phyloP scores from a whole-genome alignment of 2,888 invertebrate genomes.

The Tuberolachnus salignus region DNA sequence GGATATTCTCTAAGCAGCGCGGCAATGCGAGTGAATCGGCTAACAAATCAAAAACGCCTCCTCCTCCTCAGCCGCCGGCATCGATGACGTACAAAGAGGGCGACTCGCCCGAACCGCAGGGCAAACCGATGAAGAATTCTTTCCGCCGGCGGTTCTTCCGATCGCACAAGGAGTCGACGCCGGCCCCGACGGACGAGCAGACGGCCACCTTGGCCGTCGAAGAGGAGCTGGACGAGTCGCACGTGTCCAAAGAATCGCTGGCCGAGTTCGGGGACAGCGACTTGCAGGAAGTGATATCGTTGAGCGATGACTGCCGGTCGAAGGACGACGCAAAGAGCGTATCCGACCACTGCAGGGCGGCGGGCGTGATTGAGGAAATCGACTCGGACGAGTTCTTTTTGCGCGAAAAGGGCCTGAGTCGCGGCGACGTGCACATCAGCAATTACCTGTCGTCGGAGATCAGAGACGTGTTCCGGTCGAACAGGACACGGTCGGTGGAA shows the following conservation, averaged over 20 bases:
- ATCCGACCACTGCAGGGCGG: slow-evolving; percentile 60
- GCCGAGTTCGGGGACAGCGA: slow-evolving; percentile 57
- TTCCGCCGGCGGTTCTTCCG: slow-evolving; percentile 42
- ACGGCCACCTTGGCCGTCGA: slow-evolving; percentile 49
- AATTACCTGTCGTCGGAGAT: slow-evolving; percentile 76
- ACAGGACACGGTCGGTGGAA: slow-evolving; percentile 69
- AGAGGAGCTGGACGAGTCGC: slow-evolving; percentile 54
- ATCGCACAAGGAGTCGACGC: slow-evolving; percentile 61
- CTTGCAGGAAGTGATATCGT: slow-evolving; percentile 57
- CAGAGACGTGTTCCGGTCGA: slow-evolving; percentile 49
- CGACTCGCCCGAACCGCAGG: neutral
- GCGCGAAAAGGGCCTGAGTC: slow-evolving; percentile 57
- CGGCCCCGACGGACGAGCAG: slow-evolving; percentile 57
- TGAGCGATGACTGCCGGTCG: slow-evolving; percentile 57
- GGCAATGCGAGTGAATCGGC: slow-evolving; percentile 62
- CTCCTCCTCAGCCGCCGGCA: slow-evolving; percentile 38
- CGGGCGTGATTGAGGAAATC: slow-evolving; percentile 55
- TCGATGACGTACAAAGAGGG: neutral
- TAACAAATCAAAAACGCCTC: slow-evolving; percentile 38
- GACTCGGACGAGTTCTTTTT: slow-evolving; percentile 54
- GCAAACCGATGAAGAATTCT: slow-evolving; percentile 4
- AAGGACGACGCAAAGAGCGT: slow-evolving; percentile 59
- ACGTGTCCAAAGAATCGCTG: slow-evolving; percentile 57
- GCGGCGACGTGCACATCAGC: slow-evolving; percentile 72
- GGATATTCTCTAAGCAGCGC: slow-evolving; percentile 66